Evolutionary conservation across 2,797 vertebrate species (phyloP), one percentile per base, ranked within the genome.

Genomic region (Crocidura indochinensis): DNA sequence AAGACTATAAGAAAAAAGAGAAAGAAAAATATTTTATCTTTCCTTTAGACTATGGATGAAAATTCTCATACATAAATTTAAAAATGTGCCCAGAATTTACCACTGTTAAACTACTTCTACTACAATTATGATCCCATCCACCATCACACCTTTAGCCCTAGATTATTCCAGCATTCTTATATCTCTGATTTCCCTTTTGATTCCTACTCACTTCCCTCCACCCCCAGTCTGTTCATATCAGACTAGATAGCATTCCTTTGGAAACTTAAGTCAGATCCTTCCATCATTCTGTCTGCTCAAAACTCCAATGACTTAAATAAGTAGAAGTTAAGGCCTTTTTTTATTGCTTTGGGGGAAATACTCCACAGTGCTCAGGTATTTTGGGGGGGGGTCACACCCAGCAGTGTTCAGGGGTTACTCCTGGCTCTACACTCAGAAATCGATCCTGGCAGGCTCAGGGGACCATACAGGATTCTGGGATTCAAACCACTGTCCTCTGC

Each of bases 31-130:
- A 38, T 38, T 38, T 38, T 38, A 38, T 38, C 38, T 38, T 69
- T 69, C 17, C 17, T 24, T 72, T 17, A 56, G 69, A 49, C 10
- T 53, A 2, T 90, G 22, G 75, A 11, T 87, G 29, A 72, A 90
- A 96, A 93, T 85, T 88, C 44, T 75, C 65, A 74, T 0, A 6
- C 15, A 15, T 31, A 56, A 83, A 68, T 49, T 91, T 92, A 31
- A 90, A 95, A 87, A 88, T 46, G 77, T 2, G 67, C 46, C 46
- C 49, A 83, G 29, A 93, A 87, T 75, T 71, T 88, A 91, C 26
- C 19, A 86, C 26, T 87, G 84, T 46, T 65, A 74, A 83, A 79
- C 26, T 82, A 88, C 6, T 2, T 76, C 84, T 93, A 53, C 29
- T 89, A 24, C 74, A 86, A 88, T n/a, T 47, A 10, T 46, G 46